phyloP scores from a whole-genome alignment of 2,797 vertebrate species.

The Phaenicophaeus curvirostris region DNA sequence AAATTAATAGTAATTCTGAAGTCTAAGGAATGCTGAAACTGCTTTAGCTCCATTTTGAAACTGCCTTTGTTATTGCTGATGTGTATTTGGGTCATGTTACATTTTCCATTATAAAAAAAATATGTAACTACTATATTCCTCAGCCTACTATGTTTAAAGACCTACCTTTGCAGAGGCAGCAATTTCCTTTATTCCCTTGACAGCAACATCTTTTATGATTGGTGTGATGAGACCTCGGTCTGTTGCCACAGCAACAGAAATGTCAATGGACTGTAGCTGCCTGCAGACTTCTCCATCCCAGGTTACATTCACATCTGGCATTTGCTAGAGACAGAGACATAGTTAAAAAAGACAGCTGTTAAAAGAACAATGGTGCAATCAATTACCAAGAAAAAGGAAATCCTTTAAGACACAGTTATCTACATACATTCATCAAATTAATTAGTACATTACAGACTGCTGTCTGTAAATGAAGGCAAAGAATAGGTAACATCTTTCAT shows the following conservation, averaged over 20 bases:
- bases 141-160: not conserved
- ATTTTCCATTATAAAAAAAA: not conserved
- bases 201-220: slow-evolving; percentile 89
- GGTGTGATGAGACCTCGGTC: slow-evolving; percentile 93
- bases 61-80: not conserved
- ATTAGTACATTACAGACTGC: not conserved
- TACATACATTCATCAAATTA: not conserved
- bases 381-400: slow-evolving; percentile 14
- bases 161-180: slow-evolving; percentile 88
- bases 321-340: slow-evolving; percentile 80
- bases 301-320: slow-evolving; percentile 91
- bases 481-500: not conserved
- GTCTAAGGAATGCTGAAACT: not conserved
- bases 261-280: slow-evolving; percentile 87
- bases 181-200: slow-evolving; percentile 92
- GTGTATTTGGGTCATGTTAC: not conserved
- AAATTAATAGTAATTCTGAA: not conserved
- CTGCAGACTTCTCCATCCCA: slow-evolving; percentile 88
- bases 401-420: not conserved
- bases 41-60: not conserved
- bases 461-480: not conserved
- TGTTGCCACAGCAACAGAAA: slow-evolving; percentile 93
- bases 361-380: slow-evolving; percentile 5
- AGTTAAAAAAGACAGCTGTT: not conserved
- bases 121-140: not conserved